Evolutionary conservation across 2,888 invertebrate species (phyloP), one percentile per base, ranked within the genome.

Genomic region (Pyrocoelia pectoralis): DNA sequence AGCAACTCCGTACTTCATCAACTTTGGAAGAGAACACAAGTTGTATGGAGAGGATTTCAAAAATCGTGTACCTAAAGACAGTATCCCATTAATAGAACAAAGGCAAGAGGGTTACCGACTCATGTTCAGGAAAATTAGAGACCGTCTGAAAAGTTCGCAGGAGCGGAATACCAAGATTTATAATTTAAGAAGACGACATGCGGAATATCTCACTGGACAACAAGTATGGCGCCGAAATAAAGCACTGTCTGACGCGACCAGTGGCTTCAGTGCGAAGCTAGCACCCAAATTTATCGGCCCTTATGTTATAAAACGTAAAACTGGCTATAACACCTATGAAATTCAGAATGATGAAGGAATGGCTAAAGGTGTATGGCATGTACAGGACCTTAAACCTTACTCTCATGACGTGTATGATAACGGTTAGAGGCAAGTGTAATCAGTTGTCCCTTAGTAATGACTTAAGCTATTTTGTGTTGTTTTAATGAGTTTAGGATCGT

Each of bases 11-110:
- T 60, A 51, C 9, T 56, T 54, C 24, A 24, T 65, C 2, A 67
- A 63, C 52, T 69, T 66, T 63, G 69, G 67, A 12, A 24, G 65
- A 24, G 57, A 63, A 24, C 59, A 65, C 2, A 67, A 58, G 0
- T 9, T 61, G 8, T 17, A 33, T 13, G 66, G 66, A 3, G 8
- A 33, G 8, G 2, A 8, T 33, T 33, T 33, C n/a, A n/a, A 2
- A 3, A 8, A 33, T 10, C 33, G 33, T n/a, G n/a, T 33, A 4
- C 9, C n/a, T 6, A n/a, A 33, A 2, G 8, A 2, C 8, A 8
- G 8, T 8, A 2, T 8, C 8, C 9, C 33, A 6, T n/a, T 33
- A 8, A n/a, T n/a, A n/a, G 10, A 33, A 10, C 3, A 33, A 4
- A 33, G n/a, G 8, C 33, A 33, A n/a, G 33, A 33, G 8, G 9